Conservation (phyloP, 23 tunicate species). For the Clavelina lepadiformis region DNA sequence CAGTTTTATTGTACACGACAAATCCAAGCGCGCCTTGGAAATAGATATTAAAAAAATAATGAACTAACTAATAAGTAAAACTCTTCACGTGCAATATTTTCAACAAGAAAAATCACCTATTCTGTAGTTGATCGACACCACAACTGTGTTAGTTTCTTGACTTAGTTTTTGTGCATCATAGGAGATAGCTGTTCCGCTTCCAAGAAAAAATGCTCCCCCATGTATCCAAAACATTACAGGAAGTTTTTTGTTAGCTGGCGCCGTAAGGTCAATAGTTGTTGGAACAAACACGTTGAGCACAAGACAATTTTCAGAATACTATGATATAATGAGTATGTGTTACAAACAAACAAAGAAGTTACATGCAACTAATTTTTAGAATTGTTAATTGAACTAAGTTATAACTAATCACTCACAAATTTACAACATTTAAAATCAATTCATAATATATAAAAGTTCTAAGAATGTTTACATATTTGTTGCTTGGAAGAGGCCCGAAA, state of each 20-base stretch:
- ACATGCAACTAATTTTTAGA: too few species aligned
- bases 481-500: too few species aligned
- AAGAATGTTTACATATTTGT: too few species aligned
- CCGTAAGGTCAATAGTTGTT: neutral
- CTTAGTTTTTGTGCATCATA: constrained; percentile 6
- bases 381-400: too few species aligned
- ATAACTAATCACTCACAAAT: too few species aligned
- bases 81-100: neutral
- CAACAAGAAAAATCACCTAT: constrained; percentile 1
- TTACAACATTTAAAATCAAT: too few species aligned
- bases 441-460: too few species aligned
- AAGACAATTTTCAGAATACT: constrained; percentile 24
- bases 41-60: too few species aligned
- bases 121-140: constrained; percentile 19
- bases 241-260: neutral
- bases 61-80: neutral
- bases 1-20: constrained; percentile 14
- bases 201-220: constrained; percentile 18
- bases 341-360: too few species aligned
- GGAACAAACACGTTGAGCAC: constrained; percentile 17
- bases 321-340: neutral
- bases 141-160: constrained; percentile 6
- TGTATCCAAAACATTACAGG: constrained; percentile 42
- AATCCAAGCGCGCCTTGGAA: constrained; percentile 53
- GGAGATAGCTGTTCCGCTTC: constrained; percentile 8